These are phyloP conservation scores for Tetramorium alpestre DNA, from an alignment of 1,140 invertebrate species.

Conservation along the genomic window DNA sequence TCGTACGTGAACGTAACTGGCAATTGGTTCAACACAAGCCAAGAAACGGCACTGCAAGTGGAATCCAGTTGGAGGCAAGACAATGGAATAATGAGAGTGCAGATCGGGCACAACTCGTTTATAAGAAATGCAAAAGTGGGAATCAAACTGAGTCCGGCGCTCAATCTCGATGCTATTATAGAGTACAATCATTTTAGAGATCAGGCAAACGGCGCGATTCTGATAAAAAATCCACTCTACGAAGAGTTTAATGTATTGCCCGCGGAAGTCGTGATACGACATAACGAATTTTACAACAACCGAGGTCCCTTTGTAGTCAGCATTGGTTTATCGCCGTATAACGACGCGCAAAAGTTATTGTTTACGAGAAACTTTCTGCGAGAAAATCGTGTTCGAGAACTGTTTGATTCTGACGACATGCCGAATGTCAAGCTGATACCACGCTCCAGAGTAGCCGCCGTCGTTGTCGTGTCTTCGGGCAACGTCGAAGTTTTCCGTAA, in stretches of 20 bases:
- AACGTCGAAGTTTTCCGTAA: conserved; percentile 97
- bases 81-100: conserved; percentile 87
- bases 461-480: conserved; percentile 95
- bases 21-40: conserved; percentile 92
- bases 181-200: conserved; percentile 95
- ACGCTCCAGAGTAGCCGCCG: conserved; percentile 94
- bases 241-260: conserved; percentile 90
- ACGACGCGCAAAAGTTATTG: conserved; percentile 91
- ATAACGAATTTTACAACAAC: conserved; percentile 96
- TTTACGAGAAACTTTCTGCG: conserved; percentile 96
- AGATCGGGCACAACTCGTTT: conserved; percentile 95
- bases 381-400: conserved; percentile 95
- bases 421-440: conserved; percentile 91
- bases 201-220: conserved; percentile 93
- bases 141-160: conserved; percentile 92
- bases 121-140: conserved; percentile 91
- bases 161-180: conserved; percentile 92
- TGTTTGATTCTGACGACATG: conserved; percentile 90
- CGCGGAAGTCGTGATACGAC: conserved; percentile 91
- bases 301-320: conserved; percentile 94
- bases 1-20: conserved; percentile 94
- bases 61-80: conserved; percentile 91
- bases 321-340: conserved; percentile 94
- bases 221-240: conserved; percentile 93
- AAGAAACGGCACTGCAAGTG: conserved; percentile 91